phyloP scores from a whole-genome alignment of 2,888 invertebrate species.

The Aleiodes alternator region DNA sequence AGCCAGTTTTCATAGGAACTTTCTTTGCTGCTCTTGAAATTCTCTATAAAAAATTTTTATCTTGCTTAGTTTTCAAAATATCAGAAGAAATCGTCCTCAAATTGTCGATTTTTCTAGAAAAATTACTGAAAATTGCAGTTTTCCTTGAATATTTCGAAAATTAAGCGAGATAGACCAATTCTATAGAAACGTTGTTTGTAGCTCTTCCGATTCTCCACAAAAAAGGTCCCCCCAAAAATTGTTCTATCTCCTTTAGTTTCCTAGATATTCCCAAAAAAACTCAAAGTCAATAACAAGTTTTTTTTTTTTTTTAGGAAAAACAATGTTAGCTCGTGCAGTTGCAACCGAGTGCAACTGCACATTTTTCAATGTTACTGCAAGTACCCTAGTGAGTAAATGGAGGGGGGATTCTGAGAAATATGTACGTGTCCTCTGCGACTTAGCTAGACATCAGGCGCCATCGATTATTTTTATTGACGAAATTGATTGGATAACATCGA shows the following conservation, averaged over 20 bases:
- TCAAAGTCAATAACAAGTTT: neutral
- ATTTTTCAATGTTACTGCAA: slow-evolving; percentile 94
- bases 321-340: slow-evolving; percentile 91
- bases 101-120: neutral
- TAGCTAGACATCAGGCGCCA: slow-evolving; percentile 90
- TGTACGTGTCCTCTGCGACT: slow-evolving; percentile 90
- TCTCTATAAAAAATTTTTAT: too few species aligned
- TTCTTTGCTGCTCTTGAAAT: too few species aligned
- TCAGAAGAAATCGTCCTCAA: neutral
- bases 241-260: too few species aligned
- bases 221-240: too few species aligned
- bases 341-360: slow-evolving; percentile 88
- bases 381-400: slow-evolving; percentile 96
- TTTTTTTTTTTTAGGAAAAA: slow-evolving; percentile 80
- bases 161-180: neutral
- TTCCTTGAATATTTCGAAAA: too few species aligned
- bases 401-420: slow-evolving; percentile 97
- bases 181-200: neutral
- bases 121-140: too few species aligned
- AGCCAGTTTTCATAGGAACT: too few species aligned
- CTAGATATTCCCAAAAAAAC: too few species aligned
- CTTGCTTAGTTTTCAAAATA: neutral
- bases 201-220: too few species aligned
- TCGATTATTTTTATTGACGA: slow-evolving; percentile 96
- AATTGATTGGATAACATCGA: slow-evolving; percentile 88